These are phyloP conservation scores for Caenorhabditis sp. DNA, from an alignment of 2,888 invertebrate genomes.

Conservation along the genomic window DNA sequence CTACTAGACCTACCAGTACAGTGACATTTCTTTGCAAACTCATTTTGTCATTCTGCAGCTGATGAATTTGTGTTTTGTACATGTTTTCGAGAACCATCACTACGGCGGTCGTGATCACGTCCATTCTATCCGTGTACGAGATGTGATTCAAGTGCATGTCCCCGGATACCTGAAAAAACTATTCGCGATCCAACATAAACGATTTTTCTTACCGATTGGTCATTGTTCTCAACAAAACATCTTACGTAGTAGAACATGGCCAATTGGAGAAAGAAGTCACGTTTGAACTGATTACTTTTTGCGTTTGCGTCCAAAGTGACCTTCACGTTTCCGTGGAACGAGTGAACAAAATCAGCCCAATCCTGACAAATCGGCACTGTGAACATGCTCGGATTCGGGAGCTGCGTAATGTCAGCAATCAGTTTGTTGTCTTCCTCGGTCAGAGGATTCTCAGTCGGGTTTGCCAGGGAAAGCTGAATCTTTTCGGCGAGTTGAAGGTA, in stretches of 20 bases:
- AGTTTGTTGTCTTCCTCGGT: too few relatives aligned
- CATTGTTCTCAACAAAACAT: neutral
- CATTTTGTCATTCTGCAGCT: too few relatives aligned
- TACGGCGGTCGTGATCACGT: neutral
- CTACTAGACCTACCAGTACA: too few relatives aligned
- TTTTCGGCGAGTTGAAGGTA: too few relatives aligned
- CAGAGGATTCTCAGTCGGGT: too few relatives aligned
- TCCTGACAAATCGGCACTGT: neutral
- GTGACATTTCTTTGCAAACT: too few relatives aligned
- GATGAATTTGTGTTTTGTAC: neutral
- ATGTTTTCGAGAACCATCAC: neutral
- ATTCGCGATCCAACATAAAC: too few relatives aligned
- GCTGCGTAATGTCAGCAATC: too few relatives aligned
- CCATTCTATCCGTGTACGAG: neutral
- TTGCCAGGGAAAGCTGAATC: too few relatives aligned
- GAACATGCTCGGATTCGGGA: neutral
- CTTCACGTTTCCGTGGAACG: neutral
- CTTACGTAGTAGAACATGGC: neutral
- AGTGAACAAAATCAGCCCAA: neutral
- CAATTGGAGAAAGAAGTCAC: neutral
- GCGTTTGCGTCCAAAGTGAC: neutral
- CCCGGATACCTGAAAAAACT: too few relatives aligned
- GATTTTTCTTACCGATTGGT: neutral
- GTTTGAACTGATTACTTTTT: neutral
- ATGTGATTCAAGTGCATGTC: neutral